A percentile compares a stretch with the other conserved stretches of the same genome.
Conservation (phyloP, 1,140 invertebrate genomes). For the Monochamus saltuarius region DNA sequence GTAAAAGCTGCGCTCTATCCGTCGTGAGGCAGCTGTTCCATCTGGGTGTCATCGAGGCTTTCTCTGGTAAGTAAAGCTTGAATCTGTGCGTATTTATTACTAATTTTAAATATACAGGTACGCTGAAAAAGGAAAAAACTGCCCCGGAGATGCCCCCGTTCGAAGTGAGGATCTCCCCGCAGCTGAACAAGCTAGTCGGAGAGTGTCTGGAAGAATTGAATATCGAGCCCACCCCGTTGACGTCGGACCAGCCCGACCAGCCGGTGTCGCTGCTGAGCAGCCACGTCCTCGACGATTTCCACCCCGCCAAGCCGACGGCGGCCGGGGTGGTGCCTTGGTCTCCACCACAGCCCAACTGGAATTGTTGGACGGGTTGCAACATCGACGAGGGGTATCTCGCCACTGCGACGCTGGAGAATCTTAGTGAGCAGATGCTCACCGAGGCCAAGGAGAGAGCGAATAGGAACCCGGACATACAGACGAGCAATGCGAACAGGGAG, state of each 20-base stretch:
- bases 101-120: too few species aligned
- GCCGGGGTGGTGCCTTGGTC: conserved; percentile 91
- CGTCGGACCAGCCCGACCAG: conserved; percentile 24
- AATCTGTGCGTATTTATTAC: too few species aligned
- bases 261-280: conserved; percentile 60
- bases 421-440: conserved; percentile 75
- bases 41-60: conserved; percentile 89
- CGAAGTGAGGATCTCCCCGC: conserved; percentile 71
- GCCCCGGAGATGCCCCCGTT: conserved; percentile 77
- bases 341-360: conserved; percentile 93
- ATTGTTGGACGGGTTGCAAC: conserved; percentile 92
- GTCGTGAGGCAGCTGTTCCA: conserved; percentile 93
- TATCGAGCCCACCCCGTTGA: conserved; percentile 54
- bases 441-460: conserved; percentile 65
- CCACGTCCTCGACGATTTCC: conserved; percentile 66
- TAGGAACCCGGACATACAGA: conserved; percentile 60
- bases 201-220: conserved; percentile 65
- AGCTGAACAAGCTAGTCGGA: conserved; percentile 65
- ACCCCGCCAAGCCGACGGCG: conserved; percentile 56
- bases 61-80: conserved; percentile 50
- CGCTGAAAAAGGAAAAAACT: conserved; percentile 67
- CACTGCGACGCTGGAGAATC: conserved; percentile 70
- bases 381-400: conserved; percentile 89
- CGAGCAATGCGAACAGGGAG: conserved; percentile 67
- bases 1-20: conserved; percentile 94